These are phyloP conservation scores for Eretmocerus hayati DNA, from an alignment of 2,888 invertebrate species.

Conservation along the genomic window DNA sequence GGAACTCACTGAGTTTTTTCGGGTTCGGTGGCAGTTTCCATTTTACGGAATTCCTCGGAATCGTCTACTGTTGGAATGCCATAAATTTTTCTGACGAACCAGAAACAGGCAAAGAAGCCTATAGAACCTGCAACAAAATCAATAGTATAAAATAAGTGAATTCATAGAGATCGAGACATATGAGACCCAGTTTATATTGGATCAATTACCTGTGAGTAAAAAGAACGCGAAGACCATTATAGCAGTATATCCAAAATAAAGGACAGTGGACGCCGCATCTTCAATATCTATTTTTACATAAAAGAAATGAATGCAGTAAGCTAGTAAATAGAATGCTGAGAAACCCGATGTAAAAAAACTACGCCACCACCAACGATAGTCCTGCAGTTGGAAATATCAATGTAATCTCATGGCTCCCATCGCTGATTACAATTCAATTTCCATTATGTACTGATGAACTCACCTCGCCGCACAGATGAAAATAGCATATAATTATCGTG, in stretches of 20 bases:
- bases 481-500: constrained; percentile 96
- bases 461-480: constrained; percentile 97
- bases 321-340: constrained; percentile 91
- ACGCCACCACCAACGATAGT: constrained; percentile 98
- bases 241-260: constrained; percentile 96
- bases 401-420: not conserved
- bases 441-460: not conserved
- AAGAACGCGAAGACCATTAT: constrained; percentile 99
- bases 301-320: constrained; percentile 98
- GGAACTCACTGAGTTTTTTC: too few species aligned
- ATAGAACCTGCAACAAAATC: constrained; percentile 61
- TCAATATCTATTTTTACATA: constrained; percentile 91
- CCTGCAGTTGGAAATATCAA: constrained; percentile 50
- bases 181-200: not conserved
- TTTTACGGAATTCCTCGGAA: too few species aligned
- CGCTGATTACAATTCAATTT: not conserved
- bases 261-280: constrained; percentile 88
- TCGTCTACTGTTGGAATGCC: constrained; percentile 95
- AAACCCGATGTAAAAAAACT: constrained; percentile 92
- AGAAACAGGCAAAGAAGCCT: constrained; percentile 97
- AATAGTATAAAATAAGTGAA: too few species aligned
- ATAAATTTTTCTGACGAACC: constrained; percentile 98
- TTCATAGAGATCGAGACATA: not conserved
- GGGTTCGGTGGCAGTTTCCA: too few species aligned
- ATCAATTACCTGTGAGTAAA: constrained; percentile 77